phyloP scores from a whole-genome alignment of 2,113 vertebrate genomes.

The Eira barbara region DNA sequence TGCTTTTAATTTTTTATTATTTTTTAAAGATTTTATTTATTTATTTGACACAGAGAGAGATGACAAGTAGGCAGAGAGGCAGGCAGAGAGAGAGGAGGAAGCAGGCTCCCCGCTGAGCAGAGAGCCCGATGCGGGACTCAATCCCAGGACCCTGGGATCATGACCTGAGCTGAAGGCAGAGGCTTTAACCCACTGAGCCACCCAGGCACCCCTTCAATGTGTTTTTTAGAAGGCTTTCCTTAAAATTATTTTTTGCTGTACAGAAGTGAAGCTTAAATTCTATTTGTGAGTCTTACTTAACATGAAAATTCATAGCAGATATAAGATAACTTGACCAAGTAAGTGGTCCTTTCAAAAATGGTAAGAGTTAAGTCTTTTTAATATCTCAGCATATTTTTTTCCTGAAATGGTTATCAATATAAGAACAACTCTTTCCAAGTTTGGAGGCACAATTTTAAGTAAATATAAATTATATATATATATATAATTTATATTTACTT shows the following conservation, averaged over 20 bases:
- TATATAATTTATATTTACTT: too few species aligned
- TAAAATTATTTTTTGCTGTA: background rate
- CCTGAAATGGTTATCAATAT: background rate
- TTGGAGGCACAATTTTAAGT: background rate
- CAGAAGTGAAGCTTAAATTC: slow-evolving; percentile 29
- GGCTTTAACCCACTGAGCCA: too few species aligned
- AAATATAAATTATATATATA: background rate
- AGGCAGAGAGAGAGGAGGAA: too few species aligned
- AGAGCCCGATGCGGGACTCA: too few species aligned
- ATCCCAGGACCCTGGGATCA: too few species aligned
- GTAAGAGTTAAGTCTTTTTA: background rate
- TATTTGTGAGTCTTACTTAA: background rate
- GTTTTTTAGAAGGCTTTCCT: background rate
- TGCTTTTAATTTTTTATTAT: background rate
- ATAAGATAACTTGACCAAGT: background rate
- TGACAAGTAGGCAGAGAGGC: too few species aligned
- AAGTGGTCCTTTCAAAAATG: background rate
- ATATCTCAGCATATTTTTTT: slow-evolving; percentile 3
- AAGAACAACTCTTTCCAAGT: slow-evolving; percentile 8
- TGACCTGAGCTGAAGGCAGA: too few species aligned
- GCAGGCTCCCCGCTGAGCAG: too few species aligned
- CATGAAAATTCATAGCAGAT: background rate
- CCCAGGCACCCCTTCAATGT: background rate
- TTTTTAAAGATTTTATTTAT: too few species aligned
- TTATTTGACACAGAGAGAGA: too few species aligned